Evolutionary conservation across 2,797 vertebrate species (phyloP).

Genomic region (Gambusia yucatana): DNA sequence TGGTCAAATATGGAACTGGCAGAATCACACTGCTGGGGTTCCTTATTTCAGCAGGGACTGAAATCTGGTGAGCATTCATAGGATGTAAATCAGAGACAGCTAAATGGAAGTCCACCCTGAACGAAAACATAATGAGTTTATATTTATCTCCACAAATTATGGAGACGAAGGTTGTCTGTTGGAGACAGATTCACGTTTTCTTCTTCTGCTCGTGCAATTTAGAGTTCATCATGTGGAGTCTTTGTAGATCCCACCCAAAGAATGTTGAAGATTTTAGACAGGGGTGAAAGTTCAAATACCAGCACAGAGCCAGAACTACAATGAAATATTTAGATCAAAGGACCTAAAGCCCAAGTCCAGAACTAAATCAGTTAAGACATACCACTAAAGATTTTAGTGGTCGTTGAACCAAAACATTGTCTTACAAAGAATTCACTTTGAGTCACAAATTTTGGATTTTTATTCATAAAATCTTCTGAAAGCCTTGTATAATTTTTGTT

Average conservation of each 20-base stretch:
- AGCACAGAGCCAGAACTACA: background rate
- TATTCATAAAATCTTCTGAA: background rate
- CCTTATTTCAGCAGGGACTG: background rate
- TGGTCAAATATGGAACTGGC: background rate
- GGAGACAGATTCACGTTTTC: too few relatives aligned
- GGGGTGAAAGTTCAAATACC: background rate
- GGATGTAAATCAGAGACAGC: background rate
- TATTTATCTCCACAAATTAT: too few relatives aligned
- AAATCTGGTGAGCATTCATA: background rate
- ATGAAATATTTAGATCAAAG: too few relatives aligned
- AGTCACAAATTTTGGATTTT: background rate
- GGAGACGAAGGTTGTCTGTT: too few relatives aligned
- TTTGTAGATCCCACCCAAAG: background rate
- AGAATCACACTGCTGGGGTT: background rate
- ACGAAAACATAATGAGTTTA: background rate
- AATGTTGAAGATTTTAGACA: background rate
- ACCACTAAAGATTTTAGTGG: background rate
- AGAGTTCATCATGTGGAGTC: too few relatives aligned
- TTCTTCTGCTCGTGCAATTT: too few relatives aligned
- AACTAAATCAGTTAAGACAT: background rate
- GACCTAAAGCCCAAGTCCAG: background rate
- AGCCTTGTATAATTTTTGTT: background rate
- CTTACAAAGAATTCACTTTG: background rate
- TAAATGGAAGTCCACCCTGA: background rate
- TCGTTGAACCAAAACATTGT: background rate